These are phyloP conservation scores for Drosophila tristis DNA, from an alignment of 1,140 invertebrate genomes.

Conservation along the genomic window DNA sequence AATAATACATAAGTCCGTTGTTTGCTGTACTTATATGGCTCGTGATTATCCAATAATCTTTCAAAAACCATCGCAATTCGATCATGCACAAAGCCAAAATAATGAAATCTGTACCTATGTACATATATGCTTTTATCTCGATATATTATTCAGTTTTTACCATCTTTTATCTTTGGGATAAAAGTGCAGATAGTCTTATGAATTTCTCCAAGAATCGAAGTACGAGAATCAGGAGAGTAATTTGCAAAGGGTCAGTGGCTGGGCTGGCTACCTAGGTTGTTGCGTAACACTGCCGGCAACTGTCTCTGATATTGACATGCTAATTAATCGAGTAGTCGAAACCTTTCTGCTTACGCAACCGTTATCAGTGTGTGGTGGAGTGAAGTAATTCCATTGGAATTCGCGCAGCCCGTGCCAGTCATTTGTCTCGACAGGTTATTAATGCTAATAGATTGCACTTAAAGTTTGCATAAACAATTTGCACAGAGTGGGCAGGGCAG, in stretches of 20 bases:
- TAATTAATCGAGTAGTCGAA: conserved; percentile 45
- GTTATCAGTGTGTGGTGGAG: conserved; percentile 3
- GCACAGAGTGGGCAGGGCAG: conserved; percentile 1
- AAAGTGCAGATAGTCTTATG: no score
- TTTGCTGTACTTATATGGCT: no score
- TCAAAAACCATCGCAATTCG: no score
- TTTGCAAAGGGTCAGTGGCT: not conserved
- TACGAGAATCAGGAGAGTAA: no score
- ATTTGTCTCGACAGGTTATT: conserved; percentile 42
- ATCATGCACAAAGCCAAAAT: no score
- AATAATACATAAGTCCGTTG: no score
- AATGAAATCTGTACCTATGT: no score
- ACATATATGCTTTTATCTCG: no score
- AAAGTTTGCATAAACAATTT: conserved; percentile 43
- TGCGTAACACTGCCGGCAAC: conserved; percentile 8
- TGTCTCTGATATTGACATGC: conserved; percentile 42
- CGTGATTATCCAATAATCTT: no score
- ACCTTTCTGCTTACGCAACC: conserved; percentile 27
- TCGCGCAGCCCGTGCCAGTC: conserved; percentile 31
- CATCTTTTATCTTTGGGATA: no score
- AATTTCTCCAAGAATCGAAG: no score
- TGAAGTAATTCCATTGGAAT: conserved; percentile 22
- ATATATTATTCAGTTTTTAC: no score
- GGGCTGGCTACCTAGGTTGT: not conserved
- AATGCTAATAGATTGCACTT: conserved; percentile 46